phyloP scores from a whole-genome alignment of 2,888 invertebrate species.

The Platycheirus rosarum region DNA sequence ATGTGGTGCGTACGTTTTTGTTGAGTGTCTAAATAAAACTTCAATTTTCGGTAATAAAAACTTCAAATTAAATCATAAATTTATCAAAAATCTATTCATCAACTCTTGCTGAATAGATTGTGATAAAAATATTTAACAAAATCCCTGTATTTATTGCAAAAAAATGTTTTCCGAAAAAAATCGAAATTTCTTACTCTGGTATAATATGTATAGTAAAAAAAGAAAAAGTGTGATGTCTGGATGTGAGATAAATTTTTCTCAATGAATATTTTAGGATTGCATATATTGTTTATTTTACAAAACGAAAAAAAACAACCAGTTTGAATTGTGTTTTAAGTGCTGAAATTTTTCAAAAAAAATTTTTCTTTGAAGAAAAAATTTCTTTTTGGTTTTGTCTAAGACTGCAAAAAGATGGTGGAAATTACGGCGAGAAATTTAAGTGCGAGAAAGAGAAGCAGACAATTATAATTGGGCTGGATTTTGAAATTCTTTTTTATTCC shows the following conservation, averaged over 20 bases:
- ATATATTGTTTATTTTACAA: background rate
- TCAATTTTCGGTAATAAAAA: conserved; percentile 81
- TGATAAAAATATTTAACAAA: conserved; percentile 72
- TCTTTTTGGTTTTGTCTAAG: conserved; percentile 44
- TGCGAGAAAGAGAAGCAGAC: conserved; percentile 70
- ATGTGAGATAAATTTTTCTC: conserved; percentile 14
- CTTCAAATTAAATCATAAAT: conserved; percentile 78
- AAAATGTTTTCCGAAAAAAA: conserved; percentile 78
- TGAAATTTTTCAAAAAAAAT: background rate
- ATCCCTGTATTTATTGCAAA: conserved; percentile 77
- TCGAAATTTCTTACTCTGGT: conserved; percentile 30
- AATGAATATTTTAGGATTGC: background rate
- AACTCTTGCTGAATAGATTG: conserved; percentile 76
- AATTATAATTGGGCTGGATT: conserved; percentile 60
- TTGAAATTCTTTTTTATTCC: conserved; percentile 31
- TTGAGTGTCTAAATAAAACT: conserved; percentile 80
- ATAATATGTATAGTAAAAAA: conserved; percentile 8
- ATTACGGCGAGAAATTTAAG: conserved; percentile 63
- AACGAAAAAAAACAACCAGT: background rate
- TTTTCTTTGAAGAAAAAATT: conserved; percentile 23
- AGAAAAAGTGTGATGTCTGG: conserved; percentile 68
- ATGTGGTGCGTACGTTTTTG: conserved; percentile 83
- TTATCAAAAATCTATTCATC: conserved; percentile 75
- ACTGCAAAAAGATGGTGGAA: conserved; percentile 74
- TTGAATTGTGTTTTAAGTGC: background rate